A percentile compares a stretch with the other conserved stretches of the same genome.
Conservation (phyloP, 2,888 invertebrate species). For the Bedellia somnulentella region DNA sequence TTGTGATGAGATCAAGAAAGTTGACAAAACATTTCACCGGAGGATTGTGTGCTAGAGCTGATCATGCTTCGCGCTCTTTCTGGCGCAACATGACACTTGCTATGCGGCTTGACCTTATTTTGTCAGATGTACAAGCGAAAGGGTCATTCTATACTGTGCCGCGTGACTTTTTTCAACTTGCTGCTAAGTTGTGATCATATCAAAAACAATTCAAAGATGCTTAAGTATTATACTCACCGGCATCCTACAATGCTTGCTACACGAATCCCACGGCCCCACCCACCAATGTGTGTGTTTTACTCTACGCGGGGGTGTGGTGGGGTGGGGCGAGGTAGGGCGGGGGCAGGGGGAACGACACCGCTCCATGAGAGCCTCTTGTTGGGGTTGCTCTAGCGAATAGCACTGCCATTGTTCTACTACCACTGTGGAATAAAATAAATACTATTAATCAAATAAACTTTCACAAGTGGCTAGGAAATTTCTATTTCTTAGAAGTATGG, state of each 20-base stretch:
- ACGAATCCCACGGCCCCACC: conserved; percentile 85
- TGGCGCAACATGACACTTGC: not conserved
- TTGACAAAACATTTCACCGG: no score
- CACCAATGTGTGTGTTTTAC: conserved; percentile 73
- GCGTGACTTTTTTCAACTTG: no score
- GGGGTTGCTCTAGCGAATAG: conserved; percentile 56
- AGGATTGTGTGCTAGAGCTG: no score
- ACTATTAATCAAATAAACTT: no score
- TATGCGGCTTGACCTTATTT: not conserved
- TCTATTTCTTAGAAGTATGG: no score
- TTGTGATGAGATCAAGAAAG: no score
- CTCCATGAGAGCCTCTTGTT: conserved; percentile 63
- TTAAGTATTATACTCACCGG: conserved; percentile 22
- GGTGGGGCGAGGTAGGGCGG: conserved; percentile 48
- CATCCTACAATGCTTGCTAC: conserved; percentile 47
- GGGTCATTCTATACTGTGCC: no score
- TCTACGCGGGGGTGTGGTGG: conserved; percentile 17
- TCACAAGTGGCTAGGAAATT: no score
- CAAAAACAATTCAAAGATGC: not conserved
- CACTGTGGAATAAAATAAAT: conserved; percentile 27
- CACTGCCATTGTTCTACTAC: conserved; percentile 63
- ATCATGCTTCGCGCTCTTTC: no score
- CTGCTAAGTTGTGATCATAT: no score
- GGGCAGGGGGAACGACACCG: conserved; percentile 68
- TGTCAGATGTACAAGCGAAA: not conserved